Base-by-base conservation (phyloP, 1,140 invertebrate genomes). In the Anastatus disparis region DNA sequence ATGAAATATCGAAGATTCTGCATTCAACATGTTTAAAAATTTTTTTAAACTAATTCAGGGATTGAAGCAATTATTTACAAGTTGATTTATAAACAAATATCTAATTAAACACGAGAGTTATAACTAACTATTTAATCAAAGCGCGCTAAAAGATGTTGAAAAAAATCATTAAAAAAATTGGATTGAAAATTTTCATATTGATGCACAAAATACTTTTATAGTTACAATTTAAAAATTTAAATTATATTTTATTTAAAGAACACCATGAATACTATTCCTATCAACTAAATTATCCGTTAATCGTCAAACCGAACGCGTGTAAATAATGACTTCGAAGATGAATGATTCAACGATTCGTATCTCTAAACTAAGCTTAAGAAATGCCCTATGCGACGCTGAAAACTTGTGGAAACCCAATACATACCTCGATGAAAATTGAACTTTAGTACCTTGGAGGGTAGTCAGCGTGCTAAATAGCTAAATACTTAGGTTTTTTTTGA, bases 381-480 rank as follows among this genome's bases (percentile, higher is more conserved):
- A 22, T 65, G 62, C 55, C 82, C 83, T 84, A 83, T 46, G 35
- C 82, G 52, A 84, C 78, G 83, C 72, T 79, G 80, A 70, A 80
- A 79, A 80, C 78, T 74, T 72, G 76, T 77, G 78, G 79, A 81
- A 81, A 79, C 77, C 61, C 75, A n/a, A 84, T 85, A 85, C 84
- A 70, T 85, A 85, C 84, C 84, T 85, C 82, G 77, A 69, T 76
- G 76, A 80, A 72, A 69, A 77, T 75, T 66, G 72, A 75, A 53
- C 74, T 63, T 70, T 63, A 72, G 75, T 75, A 77, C 75, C 75
- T 76, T 77, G 63, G 75, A 77, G 75, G 73, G 71, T 74, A 78
- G 69, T 77, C 80, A 77, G 78, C 78, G 55, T 56, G 81, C 81
- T 84, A 84, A 81, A 81, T 83, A 79, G 81, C 83, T 85, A 84